These are phyloP conservation scores for Perca fluviatilis DNA, from an alignment of 2,113 vertebrate species.

Conservation along the genomic window DNA sequence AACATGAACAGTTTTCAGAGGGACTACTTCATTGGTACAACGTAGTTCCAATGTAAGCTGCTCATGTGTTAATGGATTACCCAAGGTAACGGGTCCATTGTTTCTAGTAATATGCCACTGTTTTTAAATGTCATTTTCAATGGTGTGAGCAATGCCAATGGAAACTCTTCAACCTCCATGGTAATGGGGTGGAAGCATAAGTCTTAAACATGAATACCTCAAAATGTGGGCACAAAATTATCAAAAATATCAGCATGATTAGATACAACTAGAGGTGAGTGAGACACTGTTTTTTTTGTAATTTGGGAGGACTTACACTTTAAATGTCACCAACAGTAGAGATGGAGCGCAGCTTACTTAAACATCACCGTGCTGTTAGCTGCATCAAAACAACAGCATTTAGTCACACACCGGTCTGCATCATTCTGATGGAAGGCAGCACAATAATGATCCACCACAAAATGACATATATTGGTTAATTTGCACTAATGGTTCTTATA, in stretches of 20 bases:
- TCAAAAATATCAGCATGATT: not conserved
- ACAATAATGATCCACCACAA: not conserved
- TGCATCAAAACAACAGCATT: not conserved
- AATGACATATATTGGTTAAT: not conserved
- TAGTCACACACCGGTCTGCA: not conserved
- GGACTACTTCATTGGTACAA: not conserved
- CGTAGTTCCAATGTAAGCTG: not conserved
- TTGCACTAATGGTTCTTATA: conserved; percentile 32
- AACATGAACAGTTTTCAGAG: conserved; percentile 5
- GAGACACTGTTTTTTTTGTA: not conserved
- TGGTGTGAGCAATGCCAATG: not conserved
- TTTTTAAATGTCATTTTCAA: not conserved
- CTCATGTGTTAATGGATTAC: not conserved
- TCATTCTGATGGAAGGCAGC: not conserved
- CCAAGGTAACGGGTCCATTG: not conserved
- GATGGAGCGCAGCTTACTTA: not conserved
- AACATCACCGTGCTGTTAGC: not conserved
- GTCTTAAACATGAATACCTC: not conserved
- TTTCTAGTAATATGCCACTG: not conserved
- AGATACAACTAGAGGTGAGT: not conserved
- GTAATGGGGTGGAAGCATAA: too few relatives aligned
- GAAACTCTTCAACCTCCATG: not conserved
- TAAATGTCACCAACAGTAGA: not conserved
- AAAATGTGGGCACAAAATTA: not conserved
- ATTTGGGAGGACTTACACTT: not conserved